These are phyloP conservation scores for Ictidomys tridecemlineatus DNA, from an alignment of 2,113 vertebrate species.

Conservation along the genomic window DNA sequence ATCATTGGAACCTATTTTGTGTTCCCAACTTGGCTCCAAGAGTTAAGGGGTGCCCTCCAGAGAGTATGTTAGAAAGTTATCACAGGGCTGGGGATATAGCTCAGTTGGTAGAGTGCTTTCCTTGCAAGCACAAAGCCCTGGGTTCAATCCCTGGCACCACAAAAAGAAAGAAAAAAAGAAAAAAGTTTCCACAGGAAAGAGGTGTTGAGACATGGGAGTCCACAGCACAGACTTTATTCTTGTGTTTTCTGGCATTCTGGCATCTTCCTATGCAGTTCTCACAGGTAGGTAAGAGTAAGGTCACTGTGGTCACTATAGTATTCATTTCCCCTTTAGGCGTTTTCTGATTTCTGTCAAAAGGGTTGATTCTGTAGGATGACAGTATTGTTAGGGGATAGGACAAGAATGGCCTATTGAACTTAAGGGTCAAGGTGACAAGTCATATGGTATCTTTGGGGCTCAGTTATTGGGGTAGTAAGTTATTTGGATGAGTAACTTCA, in stretches of 20 bases:
- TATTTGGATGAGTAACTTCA: neutral
- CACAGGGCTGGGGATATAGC: too few relatives aligned
- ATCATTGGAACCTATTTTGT: neutral
- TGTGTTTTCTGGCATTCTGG: conserved; percentile 27
- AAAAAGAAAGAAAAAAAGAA: too few relatives aligned
- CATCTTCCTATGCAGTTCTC: neutral
- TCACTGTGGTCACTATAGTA: neutral
- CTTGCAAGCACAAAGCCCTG: too few relatives aligned
- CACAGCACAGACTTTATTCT: neutral
- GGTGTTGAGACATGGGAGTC: neutral
- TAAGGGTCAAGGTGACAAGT: neutral
- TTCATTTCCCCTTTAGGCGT: neutral
- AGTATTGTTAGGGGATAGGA: neutral
- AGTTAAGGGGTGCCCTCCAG: neutral
- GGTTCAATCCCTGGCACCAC: too few relatives aligned
- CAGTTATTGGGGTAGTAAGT: conserved; percentile 27
- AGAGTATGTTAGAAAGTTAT: neutral
- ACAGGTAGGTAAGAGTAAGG: neutral
- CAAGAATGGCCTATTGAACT: neutral
- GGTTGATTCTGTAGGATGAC: neutral
- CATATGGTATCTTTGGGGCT: neutral
- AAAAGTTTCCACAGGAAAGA: neutral
- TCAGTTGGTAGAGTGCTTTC: too few relatives aligned
- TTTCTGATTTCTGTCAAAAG: neutral
- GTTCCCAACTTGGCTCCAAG: neutral